Evolutionary conservation across 2,888 invertebrate species (phyloP), one percentile per base, ranked within the genome.

Genomic region (Thymelicus sylvestris): DNA sequence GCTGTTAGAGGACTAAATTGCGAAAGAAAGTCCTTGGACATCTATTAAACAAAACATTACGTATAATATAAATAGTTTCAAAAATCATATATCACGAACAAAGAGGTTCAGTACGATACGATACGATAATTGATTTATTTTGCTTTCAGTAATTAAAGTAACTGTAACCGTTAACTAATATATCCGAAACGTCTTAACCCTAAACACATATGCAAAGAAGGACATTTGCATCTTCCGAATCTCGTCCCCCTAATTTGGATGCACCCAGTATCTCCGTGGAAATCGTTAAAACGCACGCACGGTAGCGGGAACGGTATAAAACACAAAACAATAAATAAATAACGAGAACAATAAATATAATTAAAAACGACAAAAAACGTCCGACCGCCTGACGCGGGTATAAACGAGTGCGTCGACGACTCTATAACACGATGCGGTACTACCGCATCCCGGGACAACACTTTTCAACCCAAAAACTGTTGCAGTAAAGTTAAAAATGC

Each of bases 331-430:
- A 91, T 90, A 91, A 92, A 92, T 90, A 92, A 91, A 90, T 91
- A 91, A 90, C 85, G 86, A 90, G 87, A 90, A 92, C 92, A 91
- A 92, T 92, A 92, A 92, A 92, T 92, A 91, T 92, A 92, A 92
- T 92, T 92, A 92, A 92, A 89, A 88, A 88, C 88, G 88, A 91
- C 89, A 91, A 93, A 91, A 91, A 91, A 88, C 88, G 88, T 87
- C 87, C 89, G 89, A 89, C 89, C 87, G 82, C 88, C 88, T 86
- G 89, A 88, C 88, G 90, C 86, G 82, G 88, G 87, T 86, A 89
- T 88, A 86, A 88, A 87, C 88, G 84, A 89, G 81, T 86, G 87
- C 86, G 83, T 78, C 85, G 85, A 91, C 89, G 90, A 90, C 90
- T 91, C 85, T 90, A 90, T 91, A 88, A 84, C 84, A 84, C 85